Evolutionary conservation across 2,888 invertebrate species (phyloP), one percentile per base, ranked within the genome.

Genomic region (Rhyacophila evoluta): DNA sequence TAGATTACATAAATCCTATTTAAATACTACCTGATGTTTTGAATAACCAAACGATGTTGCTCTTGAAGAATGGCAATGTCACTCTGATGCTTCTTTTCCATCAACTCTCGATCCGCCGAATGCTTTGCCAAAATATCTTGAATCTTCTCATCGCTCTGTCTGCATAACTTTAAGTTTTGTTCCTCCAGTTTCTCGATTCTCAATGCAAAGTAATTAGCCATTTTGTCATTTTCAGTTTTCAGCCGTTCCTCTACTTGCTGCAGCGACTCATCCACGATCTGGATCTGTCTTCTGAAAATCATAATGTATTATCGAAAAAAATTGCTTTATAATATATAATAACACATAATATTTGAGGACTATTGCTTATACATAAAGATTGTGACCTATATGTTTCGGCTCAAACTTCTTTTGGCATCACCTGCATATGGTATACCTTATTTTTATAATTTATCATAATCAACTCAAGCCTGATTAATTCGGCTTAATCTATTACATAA

Each of bases 261-360:
- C 68, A 91, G 84, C 0, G 91, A 90, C 80, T 91, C 86, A 85
- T 92, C 92, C 79, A 92, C 83, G 69, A 92, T 88, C 2, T 89
- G 88, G 83, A 92, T 85, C 84, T 92, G 92, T 76, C 92, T 90
- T 84, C 92, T 92, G 84, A 77, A n/a, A n/a, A n/a, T n/a, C n/a
- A n/a, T n/a, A n/a, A n/a, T n/a, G n/a, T n/a, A n/a, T n/a, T n/a
- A n/a, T n/a, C n/a, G n/a, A n/a, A n/a, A n/a, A n/a, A n/a, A n/a
- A n/a, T n/a, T n/a, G n/a, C n/a, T n/a, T n/a, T n/a, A n/a, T n/a
- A n/a, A n/a, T n/a, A n/a, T n/a, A n/a, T n/a, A n/a, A n/a, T n/a
- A n/a, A n/a, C n/a, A n/a, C n/a, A n/a, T n/a, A n/a, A n/a, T n/a
- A n/a, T n/a, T n/a, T n/a, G n/a, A n/a, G n/a, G n/a, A n/a, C n/a